Evolutionary conservation across 2,113 vertebrate genomes (phyloP).

Genomic region (Daboia siamensis): DNA sequence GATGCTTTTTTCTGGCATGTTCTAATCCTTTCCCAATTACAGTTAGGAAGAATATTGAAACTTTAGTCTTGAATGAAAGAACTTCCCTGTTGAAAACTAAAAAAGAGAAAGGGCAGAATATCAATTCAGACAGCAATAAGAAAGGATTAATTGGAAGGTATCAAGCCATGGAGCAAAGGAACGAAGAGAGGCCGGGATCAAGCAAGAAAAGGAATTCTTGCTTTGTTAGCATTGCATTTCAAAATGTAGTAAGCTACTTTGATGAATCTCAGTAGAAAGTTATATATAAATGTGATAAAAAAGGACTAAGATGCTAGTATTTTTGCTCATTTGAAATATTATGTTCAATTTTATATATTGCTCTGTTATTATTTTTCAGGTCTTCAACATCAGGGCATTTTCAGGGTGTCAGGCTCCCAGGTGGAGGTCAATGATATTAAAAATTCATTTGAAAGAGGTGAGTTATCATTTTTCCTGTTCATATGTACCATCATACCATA

Average conservation of each 20-base stretch:
- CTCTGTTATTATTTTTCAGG: conserved; percentile 69
- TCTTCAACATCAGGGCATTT: conserved; percentile 98
- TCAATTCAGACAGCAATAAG: not conserved
- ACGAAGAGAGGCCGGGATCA: not conserved
- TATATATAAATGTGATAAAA: not conserved
- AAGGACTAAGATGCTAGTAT: not conserved
- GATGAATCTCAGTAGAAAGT: not conserved
- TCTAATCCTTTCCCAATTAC: not conserved
- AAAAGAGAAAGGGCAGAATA: not conserved
- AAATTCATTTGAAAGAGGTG: conserved; percentile 99
- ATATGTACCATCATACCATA: conserved; percentile 55
- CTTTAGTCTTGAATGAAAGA: not conserved
- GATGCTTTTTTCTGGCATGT: not conserved
- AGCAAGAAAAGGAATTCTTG: not conserved
- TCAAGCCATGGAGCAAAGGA: not conserved
- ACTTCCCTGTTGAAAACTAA: not conserved
- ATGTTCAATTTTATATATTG: conserved; percentile 3
- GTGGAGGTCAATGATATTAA: conserved; percentile 99
- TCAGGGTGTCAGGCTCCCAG: conserved; percentile 95
- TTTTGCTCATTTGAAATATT: not conserved
- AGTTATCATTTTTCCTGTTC: conserved; percentile 42
- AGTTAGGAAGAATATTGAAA: not conserved
- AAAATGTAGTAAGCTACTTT: not conserved
- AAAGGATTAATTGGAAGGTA: not conserved
- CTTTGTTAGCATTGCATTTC: not conserved